Evolutionary conservation across 2,113 vertebrate species (phyloP), one percentile per base, ranked within the genome.

Genomic region (Ursus arctos): DNA sequence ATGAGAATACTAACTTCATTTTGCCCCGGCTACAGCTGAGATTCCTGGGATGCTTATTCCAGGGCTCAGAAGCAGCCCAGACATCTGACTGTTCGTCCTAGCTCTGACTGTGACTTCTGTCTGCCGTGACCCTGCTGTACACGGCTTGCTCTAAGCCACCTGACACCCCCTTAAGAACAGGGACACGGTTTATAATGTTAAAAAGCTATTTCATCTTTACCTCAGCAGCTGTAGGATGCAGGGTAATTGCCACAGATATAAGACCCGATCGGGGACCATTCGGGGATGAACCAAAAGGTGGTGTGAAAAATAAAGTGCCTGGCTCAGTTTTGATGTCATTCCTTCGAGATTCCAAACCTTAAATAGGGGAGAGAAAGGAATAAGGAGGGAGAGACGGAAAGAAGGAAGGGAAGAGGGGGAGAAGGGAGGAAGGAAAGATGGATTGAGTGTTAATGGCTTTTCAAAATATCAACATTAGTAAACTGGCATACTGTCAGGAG

Each of bases 191-290:
- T 21, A 2, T 2, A 57, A 59, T 8, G 14, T 51, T 1, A 49
- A 53, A 28, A 91, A 82, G 22, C 8, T 12, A 40, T 22, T 97
- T 40, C 71, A 88, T 86, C 53, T 87, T 99, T 98, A 99, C 99
- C 99, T 99, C 99, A 89, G 99, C 99, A 88, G 99, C 99, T 8
- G 99, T 98, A 24, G 99, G 99, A 97, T 99, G 99, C 96, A 99
- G 98, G 22, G 99, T 99, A 97, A 99, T 99, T 14, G 99, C 99
- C 98, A 99, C 99, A 97, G 99, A 99, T 85, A 99, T 99, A 93
- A 99, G 98, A 86, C 99, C 99, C 31, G 99, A 99, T 98, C 99
- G 99, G 47, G 99, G 99, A 95, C 99, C 99, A 47, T 99, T 99
- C 43, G 98, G 98, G 82, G 99, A 98, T 21, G 99, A 99, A 55